A percentile compares a stretch with the other conserved stretches of the same genome.
These are phyloP conservation scores for Peromyscus nudipes DNA, from an alignment of 2,797 vertebrate genomes.

Conservation along the genomic window DNA sequence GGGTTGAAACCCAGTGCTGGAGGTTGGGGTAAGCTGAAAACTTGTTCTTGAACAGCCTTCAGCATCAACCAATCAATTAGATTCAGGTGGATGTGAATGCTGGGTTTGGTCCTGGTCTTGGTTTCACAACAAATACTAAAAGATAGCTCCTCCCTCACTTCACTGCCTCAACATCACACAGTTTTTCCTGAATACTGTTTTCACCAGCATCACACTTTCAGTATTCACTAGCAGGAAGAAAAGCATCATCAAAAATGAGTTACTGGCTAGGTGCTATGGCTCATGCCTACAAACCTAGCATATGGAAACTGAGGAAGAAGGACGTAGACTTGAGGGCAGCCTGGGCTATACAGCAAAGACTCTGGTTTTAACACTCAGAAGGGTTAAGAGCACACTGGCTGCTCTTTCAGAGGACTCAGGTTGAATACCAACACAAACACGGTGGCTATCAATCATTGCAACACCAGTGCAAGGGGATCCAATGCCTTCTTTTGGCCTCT, in stretches of 20 bases:
- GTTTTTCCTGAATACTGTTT: neutral
- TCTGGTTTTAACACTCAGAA: neutral
- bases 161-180: neutral
- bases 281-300: neutral
- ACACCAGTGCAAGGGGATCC: neutral
- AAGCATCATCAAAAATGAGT: conserved; percentile 10
- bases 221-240: neutral
- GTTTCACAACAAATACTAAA: conserved; percentile 26
- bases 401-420: neutral
- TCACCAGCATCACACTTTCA: neutral
- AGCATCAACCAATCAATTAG: neutral
- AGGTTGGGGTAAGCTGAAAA: neutral
- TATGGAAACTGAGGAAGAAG: neutral
- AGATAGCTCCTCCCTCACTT: neutral
- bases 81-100: neutral
- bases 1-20: neutral
- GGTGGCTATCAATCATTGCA: neutral
- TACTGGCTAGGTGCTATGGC: neutral
- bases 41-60: neutral
- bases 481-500: neutral
- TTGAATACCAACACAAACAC: neutral
- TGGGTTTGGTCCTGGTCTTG: neutral
- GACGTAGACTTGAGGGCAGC: neutral
- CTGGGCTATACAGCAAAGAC: neutral
- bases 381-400: neutral